Evolutionary conservation across 2,888 invertebrate species (phyloP).

Genomic region (Dendrolimus houi): DNA sequence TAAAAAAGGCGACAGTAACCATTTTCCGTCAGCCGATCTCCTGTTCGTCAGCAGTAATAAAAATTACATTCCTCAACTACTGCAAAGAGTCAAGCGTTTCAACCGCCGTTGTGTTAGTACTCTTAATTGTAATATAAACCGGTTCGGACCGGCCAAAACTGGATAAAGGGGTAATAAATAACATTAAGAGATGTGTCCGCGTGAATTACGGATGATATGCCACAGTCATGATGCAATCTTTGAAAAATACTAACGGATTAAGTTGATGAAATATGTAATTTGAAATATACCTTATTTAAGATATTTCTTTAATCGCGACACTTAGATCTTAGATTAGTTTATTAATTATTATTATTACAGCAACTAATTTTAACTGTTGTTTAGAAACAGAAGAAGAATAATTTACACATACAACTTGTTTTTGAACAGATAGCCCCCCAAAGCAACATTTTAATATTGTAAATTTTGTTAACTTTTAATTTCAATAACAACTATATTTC

Average conservation of each 20-base stretch:
- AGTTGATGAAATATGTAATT: neutral
- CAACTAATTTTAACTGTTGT: neutral
- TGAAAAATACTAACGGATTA: neutral
- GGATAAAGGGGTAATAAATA: conserved; percentile 22
- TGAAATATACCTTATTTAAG: neutral
- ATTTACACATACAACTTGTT: no score
- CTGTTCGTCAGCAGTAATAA: no score
- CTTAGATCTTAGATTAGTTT: neutral
- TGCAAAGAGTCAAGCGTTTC: neutral
- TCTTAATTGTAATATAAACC: conserved; percentile 34
- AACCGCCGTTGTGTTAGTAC: neutral
- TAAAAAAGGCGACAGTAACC: no score
- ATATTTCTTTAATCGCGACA: neutral
- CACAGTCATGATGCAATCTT: neutral
- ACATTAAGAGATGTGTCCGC: conserved; percentile 15
- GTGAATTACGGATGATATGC: conserved; percentile 10
- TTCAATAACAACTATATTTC: no score
- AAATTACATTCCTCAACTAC: neutral
- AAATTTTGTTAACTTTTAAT: no score
- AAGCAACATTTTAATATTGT: no score
- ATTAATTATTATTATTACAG: neutral
- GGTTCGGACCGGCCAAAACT: conserved; percentile 16
- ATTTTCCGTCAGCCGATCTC: no score
- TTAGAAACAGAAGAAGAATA: no score
- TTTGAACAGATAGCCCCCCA: no score